A percentile compares a stretch with the other conserved stretches of the same genome.
Conservation (phyloP, 2,888 invertebrate species). For the Chelonus formosanus region DNA sequence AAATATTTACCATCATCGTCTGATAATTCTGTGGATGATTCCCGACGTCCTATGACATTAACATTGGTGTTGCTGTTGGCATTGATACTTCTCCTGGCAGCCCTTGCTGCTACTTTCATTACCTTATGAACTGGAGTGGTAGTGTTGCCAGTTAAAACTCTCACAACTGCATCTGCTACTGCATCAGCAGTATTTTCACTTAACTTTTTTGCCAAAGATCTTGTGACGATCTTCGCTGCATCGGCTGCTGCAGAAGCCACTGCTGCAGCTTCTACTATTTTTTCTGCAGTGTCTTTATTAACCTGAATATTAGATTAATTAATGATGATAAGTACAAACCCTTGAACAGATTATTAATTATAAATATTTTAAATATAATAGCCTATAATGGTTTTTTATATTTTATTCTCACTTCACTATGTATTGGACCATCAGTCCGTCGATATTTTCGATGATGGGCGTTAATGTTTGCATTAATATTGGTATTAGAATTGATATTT, state of each 20-base stretch:
- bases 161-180: slow-evolving; percentile 32
- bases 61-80: slow-evolving; percentile 28
- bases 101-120: background rate
- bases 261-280: slow-evolving; percentile 15
- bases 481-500: slow-evolving; percentile 22
- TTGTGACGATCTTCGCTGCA: slow-evolving; percentile 45
- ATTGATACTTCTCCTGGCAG: slow-evolving; percentile 25
- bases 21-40: slow-evolving; percentile 1
- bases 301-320: background rate
- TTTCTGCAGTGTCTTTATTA: slow-evolving; percentile 4
- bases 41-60: slow-evolving; percentile 19
- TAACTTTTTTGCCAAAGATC: slow-evolving; percentile 46
- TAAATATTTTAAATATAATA: background rate
- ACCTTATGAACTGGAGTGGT: background rate
- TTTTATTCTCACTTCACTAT: background rate
- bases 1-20: background rate
- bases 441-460: background rate
- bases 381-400: background rate
- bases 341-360: background rate
- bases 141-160: background rate
- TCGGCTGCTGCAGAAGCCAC: slow-evolving; percentile 43
- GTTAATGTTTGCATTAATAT: slow-evolving; percentile 18
- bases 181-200: slow-evolving; percentile 42
- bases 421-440: background rate
- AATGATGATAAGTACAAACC: background rate